Evolutionary conservation across 30 jellyfish, hydroid and myxozoan genomes (phyloP).

Genomic region (Catostylus mosaicus): DNA sequence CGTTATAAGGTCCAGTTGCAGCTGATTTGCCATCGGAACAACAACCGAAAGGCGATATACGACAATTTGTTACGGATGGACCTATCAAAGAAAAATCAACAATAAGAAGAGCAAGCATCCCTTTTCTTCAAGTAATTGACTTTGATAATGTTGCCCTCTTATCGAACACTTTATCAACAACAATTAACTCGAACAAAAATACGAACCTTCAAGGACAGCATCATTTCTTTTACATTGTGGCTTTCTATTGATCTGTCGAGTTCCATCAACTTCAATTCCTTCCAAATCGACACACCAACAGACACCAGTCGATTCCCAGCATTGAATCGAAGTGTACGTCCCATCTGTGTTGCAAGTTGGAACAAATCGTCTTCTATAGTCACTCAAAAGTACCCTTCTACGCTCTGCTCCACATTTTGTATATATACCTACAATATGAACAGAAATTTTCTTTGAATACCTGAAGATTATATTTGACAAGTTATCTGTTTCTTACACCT

Average conservation of each 20-base stretch:
- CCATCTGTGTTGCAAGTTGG: constrained; percentile 80
- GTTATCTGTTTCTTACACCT: too few species aligned
- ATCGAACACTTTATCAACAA: too few species aligned
- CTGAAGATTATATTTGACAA: too few species aligned
- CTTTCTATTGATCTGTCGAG: constrained; percentile 52
- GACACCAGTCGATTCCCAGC: constrained; percentile 75
- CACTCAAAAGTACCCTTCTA: constrained; percentile 38
- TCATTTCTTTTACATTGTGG: constrained; percentile 38
- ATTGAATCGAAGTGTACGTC: constrained; percentile 67
- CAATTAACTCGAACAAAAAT: neutral
- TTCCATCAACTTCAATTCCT: constrained; percentile 62
- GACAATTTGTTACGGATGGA: constrained; percentile 36
- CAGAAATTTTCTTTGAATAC: neutral
- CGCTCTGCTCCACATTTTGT: constrained; percentile 50
- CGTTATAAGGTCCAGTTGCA: constrained; percentile 63
- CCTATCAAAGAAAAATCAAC: constrained; percentile 20
- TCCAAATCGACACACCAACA: constrained; percentile 91
- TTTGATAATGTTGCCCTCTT: neutral
- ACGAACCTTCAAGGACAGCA: constrained; percentile 49
- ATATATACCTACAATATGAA: constrained; percentile 32
- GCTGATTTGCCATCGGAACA: constrained; percentile 68
- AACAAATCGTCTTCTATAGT: constrained; percentile 15
- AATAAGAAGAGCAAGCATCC: neutral
- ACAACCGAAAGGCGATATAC: constrained; percentile 67
- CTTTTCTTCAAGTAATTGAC: neutral